Percentiles rank a stretch among this genome's conserved stretches.
phyloP scores from a whole-genome alignment of 2,797 vertebrate genomes.

The Trematomus bernacchii region DNA sequence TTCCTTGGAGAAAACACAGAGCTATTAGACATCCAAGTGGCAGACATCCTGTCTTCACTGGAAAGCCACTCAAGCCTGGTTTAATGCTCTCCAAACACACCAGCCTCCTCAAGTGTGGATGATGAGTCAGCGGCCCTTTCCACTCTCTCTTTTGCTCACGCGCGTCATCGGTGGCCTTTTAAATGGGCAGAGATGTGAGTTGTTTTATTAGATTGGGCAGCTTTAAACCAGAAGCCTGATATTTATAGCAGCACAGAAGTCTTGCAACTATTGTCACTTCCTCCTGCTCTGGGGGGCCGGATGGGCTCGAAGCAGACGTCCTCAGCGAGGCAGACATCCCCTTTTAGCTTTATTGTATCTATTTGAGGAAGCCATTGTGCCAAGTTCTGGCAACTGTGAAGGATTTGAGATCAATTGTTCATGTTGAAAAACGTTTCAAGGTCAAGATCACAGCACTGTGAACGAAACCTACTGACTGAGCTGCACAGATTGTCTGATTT shows the following conservation, averaged over 20 bases:
- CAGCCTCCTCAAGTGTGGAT: constrained; percentile 42
- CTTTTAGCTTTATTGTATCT: constrained; percentile 66
- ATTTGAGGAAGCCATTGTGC: constrained; percentile 60
- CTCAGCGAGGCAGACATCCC: constrained; percentile 49
- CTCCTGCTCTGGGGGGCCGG: constrained; percentile 48
- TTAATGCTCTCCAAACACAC: constrained; percentile 66
- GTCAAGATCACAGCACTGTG: constrained; percentile 33
- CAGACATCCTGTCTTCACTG: constrained; percentile 67
- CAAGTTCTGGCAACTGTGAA: constrained; percentile 24
- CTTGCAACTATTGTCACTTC: constrained; percentile 57
- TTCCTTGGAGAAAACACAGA: constrained; percentile 36
- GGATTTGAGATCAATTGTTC: constrained; percentile 42
- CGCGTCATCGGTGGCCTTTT: constrained; percentile 75
- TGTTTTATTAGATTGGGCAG: constrained; percentile 74
- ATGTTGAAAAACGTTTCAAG: constrained; percentile 48
- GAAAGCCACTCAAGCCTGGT: constrained; percentile 70
- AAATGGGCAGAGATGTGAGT: constrained; percentile 59
- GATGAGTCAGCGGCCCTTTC: constrained; percentile 78
- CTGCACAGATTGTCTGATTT: constrained; percentile 34
- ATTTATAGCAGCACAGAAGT: constrained; percentile 73
- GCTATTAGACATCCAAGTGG: constrained; percentile 53
- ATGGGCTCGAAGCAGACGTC: constrained; percentile 57
- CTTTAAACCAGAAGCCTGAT: constrained; percentile 60
- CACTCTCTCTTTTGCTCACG: constrained; percentile 47
- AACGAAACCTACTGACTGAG: constrained; percentile 24